Conservation (phyloP, 2,797 vertebrate species). For the Xiphophorus birchmanni region DNA sequence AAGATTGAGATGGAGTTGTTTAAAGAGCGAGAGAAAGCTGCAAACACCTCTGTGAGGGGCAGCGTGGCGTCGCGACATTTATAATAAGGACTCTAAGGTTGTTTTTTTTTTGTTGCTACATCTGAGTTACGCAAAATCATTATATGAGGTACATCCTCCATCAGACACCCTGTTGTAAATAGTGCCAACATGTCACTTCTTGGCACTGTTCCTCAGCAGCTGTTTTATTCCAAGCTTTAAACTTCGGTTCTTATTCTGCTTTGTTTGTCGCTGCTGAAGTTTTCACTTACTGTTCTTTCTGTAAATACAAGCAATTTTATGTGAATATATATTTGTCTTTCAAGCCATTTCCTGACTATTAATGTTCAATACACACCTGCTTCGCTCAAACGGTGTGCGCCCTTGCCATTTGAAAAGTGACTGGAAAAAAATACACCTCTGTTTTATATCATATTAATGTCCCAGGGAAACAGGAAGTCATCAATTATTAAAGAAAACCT, state of each 20-base stretch:
- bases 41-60: constrained; percentile 72
- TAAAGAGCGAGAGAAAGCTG: constrained; percentile 88
- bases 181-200: too few species aligned
- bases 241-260: too few species aligned
- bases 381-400: background rate
- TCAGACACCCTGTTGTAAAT: background rate
- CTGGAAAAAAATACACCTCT: background rate
- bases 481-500: background rate
- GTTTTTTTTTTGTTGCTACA: constrained; percentile 14
- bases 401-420: background rate
- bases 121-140: constrained; percentile 13
- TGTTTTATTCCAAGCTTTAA: too few species aligned
- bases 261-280: too few species aligned
- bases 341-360: background rate
- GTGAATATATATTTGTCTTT: too few species aligned
- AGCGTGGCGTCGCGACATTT: constrained; percentile 75
- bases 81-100: constrained; percentile 19
- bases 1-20: constrained; percentile 95
- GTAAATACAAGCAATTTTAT: too few species aligned
- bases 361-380: background rate
- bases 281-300: too few species aligned
- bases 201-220: too few species aligned
- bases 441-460: background rate
- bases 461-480: background rate
- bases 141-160: constrained; percentile 9